These are phyloP conservation scores for Ptilodon capucinus DNA, from an alignment of 2,888 invertebrate species.

Conservation along the genomic window DNA sequence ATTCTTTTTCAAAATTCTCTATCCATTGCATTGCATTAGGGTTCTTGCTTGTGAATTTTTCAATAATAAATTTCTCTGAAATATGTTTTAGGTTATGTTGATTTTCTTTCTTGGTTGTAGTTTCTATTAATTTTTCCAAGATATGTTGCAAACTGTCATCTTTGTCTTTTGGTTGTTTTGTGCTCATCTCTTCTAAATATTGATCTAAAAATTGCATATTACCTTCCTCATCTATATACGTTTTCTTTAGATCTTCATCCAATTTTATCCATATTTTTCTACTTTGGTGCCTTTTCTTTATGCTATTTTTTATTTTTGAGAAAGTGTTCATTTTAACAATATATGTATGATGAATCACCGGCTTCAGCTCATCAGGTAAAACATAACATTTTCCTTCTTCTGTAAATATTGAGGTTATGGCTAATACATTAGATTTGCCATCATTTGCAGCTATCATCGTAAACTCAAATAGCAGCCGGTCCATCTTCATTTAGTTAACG, in stretches of 20 bases:
- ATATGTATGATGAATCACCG: constrained; percentile 4
- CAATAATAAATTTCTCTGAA: constrained; percentile 30
- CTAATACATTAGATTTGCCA: constrained; percentile 24
- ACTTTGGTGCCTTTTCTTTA: constrained; percentile 13
- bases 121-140: constrained; percentile 21
- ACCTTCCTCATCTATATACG: constrained; percentile 1
- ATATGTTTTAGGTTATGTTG: constrained; percentile 20
- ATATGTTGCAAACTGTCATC: too few species aligned
- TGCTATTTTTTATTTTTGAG: constrained; percentile 7
- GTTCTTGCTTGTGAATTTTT: constrained; percentile 30
- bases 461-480: constrained; percentile 15
- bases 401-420: constrained; percentile 27
- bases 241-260: constrained; percentile 1
- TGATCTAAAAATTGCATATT: constrained; percentile 5
- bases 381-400: constrained; percentile 11
- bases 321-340: constrained; percentile 1
- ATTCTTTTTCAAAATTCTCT: constrained; percentile 35
- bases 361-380: constrained; percentile 21
- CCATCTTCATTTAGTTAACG: constrained; percentile 1
- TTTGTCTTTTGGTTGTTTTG: constrained; percentile 2
- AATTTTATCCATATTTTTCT: constrained; percentile 14
- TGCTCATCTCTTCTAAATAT: constrained; percentile 1
- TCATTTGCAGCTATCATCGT: constrained; percentile 13
- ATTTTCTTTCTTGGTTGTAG: constrained; percentile 5
- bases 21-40: constrained; percentile 31